Base-by-base conservation (phyloP, 2,113 vertebrate species). In the Ochotona curzoniae region DNA sequence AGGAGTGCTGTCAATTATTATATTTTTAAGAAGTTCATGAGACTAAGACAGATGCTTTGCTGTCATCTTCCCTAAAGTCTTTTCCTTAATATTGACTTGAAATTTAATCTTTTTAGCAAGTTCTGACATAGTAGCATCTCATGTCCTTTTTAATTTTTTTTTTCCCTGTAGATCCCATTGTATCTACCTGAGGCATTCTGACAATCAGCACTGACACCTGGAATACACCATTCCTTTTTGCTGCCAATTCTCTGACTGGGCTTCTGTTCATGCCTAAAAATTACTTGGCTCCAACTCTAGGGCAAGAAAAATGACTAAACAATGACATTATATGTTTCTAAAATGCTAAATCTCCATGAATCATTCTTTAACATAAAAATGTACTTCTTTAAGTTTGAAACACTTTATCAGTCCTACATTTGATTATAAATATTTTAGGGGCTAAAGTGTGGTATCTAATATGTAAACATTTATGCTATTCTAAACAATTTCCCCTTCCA, bases 21-120 rank as follows among this genome's bases (percentile, higher is more conserved):
- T 28, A 23, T 54, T 70, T 84, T 91, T 67, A 87, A 89, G 44
- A 75, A 81, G 91, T 57, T 64, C 18, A 54, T 11, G 87, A 90
- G 30, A 75, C n/a, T 71, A 28, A 83, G 60, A 49, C 57, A 74
- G 60, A n/a, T 15, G 49, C 11, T 75, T 91, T n/a, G 30, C 2
- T 2, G 0, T 35, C 51, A 91, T 2, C 5, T 84, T 18, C 21
- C 54, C 10, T n/a, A 76, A 80, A 3, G 15, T 61, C 73, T 66
- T 85, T 10, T 5, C 83, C 84, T 54, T 61, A 73, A 47, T 47
- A 66, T 6, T 60, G n/a, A 66, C 17, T 54, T 25, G 2, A 71
- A 61, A 70, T 93, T 90, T 44, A 60, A 69, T 79, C 26, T 86
- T 66, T 89, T 86, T 14, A 75, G 30, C 30, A 83, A 88, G 88